Evolutionary conservation across 2,888 invertebrate species (phyloP).

Genomic region (Lycia hirtaria): DNA sequence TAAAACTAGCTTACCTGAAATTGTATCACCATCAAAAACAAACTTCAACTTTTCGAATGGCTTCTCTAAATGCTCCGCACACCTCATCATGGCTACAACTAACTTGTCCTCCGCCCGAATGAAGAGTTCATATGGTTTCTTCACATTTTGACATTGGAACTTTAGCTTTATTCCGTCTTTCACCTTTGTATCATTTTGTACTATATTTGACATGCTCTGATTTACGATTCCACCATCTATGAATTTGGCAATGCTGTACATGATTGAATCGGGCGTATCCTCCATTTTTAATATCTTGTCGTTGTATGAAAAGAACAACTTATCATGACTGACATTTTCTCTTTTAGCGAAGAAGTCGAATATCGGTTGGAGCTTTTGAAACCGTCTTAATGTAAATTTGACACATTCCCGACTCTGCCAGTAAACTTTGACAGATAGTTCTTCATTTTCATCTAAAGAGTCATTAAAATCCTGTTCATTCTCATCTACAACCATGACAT

Average conservation of each 20-base stretch:
- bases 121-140: slow-evolving; percentile 63
- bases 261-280: slow-evolving; percentile 73
- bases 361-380: slow-evolving; percentile 70
- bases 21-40: slow-evolving; percentile 82
- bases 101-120: slow-evolving; percentile 65
- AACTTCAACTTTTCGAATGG: slow-evolving; percentile 72
- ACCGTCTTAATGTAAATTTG: slow-evolving; percentile 69
- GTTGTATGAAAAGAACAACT: slow-evolving; percentile 70
- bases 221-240: slow-evolving; percentile 76
- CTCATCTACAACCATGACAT: slow-evolving; percentile 49
- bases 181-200: slow-evolving; percentile 31
- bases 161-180: slow-evolving; percentile 66
- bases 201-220: slow-evolving; percentile 54
- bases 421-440: slow-evolving; percentile 75
- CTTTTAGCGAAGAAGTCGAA: slow-evolving; percentile 68
- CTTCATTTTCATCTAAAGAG: slow-evolving; percentile 63
- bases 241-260: slow-evolving; percentile 73
- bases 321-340: slow-evolving; percentile 61
- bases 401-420: slow-evolving; percentile 73
- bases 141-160: slow-evolving; percentile 74
- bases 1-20: slow-evolving; percentile 55
- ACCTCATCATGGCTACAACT: slow-evolving; percentile 70
- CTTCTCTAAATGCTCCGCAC: slow-evolving; percentile 74
- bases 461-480: slow-evolving; percentile 47
- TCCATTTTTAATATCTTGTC: slow-evolving; percentile 65